Base-by-base conservation (phyloP, 2,888 invertebrate genomes). In the Strigamia transsilvanica region DNA sequence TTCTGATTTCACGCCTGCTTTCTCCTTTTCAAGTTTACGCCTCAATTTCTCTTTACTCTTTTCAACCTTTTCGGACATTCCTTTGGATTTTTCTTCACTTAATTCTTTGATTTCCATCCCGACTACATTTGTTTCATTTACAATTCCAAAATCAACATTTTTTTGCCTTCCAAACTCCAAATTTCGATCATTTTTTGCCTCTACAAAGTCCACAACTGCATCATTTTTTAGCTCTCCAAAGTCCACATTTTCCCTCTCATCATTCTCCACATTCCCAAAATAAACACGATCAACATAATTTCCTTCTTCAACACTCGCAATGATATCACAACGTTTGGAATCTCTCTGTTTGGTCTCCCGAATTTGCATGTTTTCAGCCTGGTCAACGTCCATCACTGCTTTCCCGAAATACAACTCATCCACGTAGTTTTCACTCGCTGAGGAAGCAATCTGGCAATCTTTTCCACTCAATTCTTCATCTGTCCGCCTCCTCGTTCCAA, bases 341-440 rank as follows among this genome's bases (percentile, higher is more conserved):
- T 9, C 15, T 27, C 13, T 27, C 32, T 73, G 27, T 27, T 73
- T 32, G 21, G 7, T 66, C 15, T 66, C 66, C 7, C 12, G n/a
- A 61, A 9, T 61, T 61, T 61, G 18, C 21, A 21, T 61, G 23
- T 66, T 66, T 66, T 3, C 27, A 10, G 32, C 5, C 73, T 73
- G 73, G 3, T 23, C 73, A 73, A 73, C 32, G 73, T 73, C 73
- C 23, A 73, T 73, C 15, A 32, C 73, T 15, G 21, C 21, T 18
- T 27, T 27, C 27, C 61, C 66, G 12, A 66, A 66, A 66, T 73
- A 32, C 73, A 73, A 32, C 13, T 73, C 73, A 32, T 73, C 73
- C 12, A 73, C 32, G 12, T 10, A 73, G 13, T 73, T 73, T 12
- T 27, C 7, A 2, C 0, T 6, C 7, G 4, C 51, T 2, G 56